Base-by-base conservation (phyloP, 1,140 invertebrate genomes). In the Linepithema humile region DNA sequence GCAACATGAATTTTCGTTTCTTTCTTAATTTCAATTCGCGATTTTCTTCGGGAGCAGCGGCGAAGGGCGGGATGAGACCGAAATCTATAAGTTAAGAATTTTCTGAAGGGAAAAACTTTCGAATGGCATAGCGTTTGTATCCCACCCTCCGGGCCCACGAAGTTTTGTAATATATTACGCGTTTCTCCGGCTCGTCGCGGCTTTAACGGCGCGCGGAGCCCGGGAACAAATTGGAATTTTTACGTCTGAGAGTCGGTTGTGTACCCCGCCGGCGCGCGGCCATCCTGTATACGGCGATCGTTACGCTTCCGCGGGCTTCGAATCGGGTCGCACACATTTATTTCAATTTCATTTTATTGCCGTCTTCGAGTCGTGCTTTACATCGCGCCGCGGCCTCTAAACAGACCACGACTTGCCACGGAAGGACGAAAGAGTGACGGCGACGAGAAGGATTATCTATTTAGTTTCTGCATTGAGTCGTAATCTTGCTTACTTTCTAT, bases 61-160 rank as follows among this genome's bases (percentile, higher is more conserved):
- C 2, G 12, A 0, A 35, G 0, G 12, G 38, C 84, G 85, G 67
- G 85, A 90, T 82, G 59, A 88, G 87, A 89, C 88, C 89, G 91
- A 92, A 93, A 94, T 94, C 93, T 92, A 93, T 93, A 93, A 93
- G 93, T 94, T 93, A 93, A 93, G 92, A 93, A 93, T 93, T 91
- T 92, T 89, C 90, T 90, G 87, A 88, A 93, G 93, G 93, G 90
- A 91, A 93, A 93, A 94, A 94, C 90, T 94, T 94, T 91, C 74
- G 90, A 88, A 92, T 93, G 93, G 92, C 91, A 92, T 89, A 91
- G 90, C 91, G 91, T 88, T 87, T 85, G 83, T 72, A 85, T 29
- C 20, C 91, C 87, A 67, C 88, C 84, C 90, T 90, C 85, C 85
- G 55, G 48, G 59, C 84, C 78, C 59, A 86, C 86, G 85, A 93